These are phyloP conservation scores for Mallateleia sp. DNA, from an alignment of 2,888 invertebrate genomes.

Conservation along the genomic window DNA sequence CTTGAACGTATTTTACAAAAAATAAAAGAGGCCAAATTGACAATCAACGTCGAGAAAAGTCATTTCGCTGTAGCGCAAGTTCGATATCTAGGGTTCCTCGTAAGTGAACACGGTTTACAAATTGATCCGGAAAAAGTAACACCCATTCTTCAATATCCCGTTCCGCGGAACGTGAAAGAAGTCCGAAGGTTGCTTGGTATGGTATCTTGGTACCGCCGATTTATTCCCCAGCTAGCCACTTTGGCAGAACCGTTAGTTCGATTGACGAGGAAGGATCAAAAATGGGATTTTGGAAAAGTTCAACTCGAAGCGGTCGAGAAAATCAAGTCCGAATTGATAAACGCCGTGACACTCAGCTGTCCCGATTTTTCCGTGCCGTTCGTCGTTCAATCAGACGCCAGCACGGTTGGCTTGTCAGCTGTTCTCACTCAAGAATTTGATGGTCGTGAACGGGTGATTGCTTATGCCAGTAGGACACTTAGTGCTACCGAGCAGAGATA, in stretches of 20 bases:
- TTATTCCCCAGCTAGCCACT: too few relatives aligned
- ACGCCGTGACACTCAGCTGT: conserved; percentile 52
- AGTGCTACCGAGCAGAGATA: conserved; percentile 60
- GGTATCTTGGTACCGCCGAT: too few relatives aligned
- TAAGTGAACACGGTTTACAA: conserved; percentile 16
- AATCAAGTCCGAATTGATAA: too few relatives aligned
- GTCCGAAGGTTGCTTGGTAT: too few relatives aligned
- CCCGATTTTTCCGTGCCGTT: conserved; percentile 77
- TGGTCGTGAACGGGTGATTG: conserved; percentile 62
- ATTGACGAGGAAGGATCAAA: too few relatives aligned
- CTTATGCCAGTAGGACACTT: conserved; percentile 72
- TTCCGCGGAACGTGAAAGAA: not conserved
- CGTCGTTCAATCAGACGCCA: conserved; percentile 69
- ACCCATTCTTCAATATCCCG: not conserved
- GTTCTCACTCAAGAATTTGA: conserved; percentile 78
- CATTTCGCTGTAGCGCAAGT: conserved; percentile 67
- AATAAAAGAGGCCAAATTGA: conserved; percentile 37
- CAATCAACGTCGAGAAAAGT: conserved; percentile 73
- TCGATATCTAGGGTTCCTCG: conserved; percentile 29
- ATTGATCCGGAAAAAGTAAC: not conserved
- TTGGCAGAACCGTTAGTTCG: too few relatives aligned
- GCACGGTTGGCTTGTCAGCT: conserved; percentile 54
- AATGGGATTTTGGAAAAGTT: too few relatives aligned
- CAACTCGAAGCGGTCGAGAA: too few relatives aligned
- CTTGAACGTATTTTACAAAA: conserved; percentile 19